Base-by-base conservation (phyloP, 2,113 vertebrate genomes). In the Kryptolebias marmoratus region DNA sequence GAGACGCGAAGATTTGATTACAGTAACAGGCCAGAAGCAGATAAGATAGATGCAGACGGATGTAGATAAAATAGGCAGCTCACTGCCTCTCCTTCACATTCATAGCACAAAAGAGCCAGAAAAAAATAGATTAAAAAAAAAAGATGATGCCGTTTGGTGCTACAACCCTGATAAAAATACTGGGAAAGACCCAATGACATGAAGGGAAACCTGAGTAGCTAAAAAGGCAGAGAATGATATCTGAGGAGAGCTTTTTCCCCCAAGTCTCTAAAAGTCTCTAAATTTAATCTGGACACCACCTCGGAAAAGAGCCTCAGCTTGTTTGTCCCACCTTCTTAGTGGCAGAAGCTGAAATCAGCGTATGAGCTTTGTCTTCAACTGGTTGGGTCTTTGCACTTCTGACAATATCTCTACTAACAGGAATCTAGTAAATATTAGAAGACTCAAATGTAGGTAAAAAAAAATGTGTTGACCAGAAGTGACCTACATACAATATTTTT, bases 1-100 rank as follows among this genome's bases (percentile, higher is more conserved):
- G 64, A 73, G 80, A 71, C 64, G 18, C 52, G 6, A 2, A 76
- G 74, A 92, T 90, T 73, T 30, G 70, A 92, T 91, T 90, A 91
- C 42, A 77, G 69, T 57, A 64, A 58, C 64, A 44, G 67, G 61
- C 73, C 69, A 86, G 73, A 84, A 82, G 71, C 57, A 71, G 59
- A 68, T 70, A 69, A 60, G 75, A 80, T 13, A 31, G 73, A 78
- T 66, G 58, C 45, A 73, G 77, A 68, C 13, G 28, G 63, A 76
- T 58, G 73, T 47, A 82, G 75, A 78, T 68, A 42, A 22, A 64
- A 66, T 71, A 68, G 39, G 42, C 14, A 39, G 22, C 61, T 64
- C 39, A 1, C 67, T 47, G 61, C 14, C 15, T 54, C 53, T 71
- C 65, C 32, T 61, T 72, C 22, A 68, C 28, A 62, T 58, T 30